Percentiles rank a stretch among this genome's conserved stretches.
Evolutionary conservation across 2,113 vertebrate species (phyloP).

Genomic region (Cynocephalus volans): DNA sequence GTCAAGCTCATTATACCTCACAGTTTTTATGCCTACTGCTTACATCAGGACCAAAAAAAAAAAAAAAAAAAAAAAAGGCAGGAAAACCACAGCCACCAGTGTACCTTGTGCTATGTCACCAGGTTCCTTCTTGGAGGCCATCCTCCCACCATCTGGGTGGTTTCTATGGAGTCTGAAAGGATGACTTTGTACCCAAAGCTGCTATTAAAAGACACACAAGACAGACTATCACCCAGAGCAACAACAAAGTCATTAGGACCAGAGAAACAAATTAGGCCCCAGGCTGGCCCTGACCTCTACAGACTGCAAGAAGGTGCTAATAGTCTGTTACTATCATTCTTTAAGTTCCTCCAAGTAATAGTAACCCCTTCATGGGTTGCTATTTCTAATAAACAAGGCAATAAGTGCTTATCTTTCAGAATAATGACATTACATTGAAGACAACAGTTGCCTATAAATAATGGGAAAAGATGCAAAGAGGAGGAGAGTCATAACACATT

Average conservation of each 20-base stretch:
- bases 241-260: neutral
- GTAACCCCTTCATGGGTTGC: neutral
- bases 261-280: neutral
- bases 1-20: neutral
- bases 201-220: neutral
- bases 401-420: neutral
- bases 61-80: neutral
- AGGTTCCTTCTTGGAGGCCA: neutral
- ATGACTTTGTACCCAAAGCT: neutral
- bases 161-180: neutral
- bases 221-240: neutral
- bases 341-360: neutral
- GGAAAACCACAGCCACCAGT: neutral
- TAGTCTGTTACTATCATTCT: neutral
- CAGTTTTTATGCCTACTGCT: neutral
- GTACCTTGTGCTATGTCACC: neutral
- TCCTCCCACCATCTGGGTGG: too few relatives aligned
- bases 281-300: neutral
- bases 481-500: neutral
- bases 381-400: neutral
- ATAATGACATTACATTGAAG: neutral
- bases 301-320: neutral
- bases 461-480: neutral
- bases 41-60: neutral
- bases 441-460: neutral